Evolutionary conservation across 2,888 invertebrate genomes (phyloP).

Genomic region (Euzophera pinguis): DNA sequence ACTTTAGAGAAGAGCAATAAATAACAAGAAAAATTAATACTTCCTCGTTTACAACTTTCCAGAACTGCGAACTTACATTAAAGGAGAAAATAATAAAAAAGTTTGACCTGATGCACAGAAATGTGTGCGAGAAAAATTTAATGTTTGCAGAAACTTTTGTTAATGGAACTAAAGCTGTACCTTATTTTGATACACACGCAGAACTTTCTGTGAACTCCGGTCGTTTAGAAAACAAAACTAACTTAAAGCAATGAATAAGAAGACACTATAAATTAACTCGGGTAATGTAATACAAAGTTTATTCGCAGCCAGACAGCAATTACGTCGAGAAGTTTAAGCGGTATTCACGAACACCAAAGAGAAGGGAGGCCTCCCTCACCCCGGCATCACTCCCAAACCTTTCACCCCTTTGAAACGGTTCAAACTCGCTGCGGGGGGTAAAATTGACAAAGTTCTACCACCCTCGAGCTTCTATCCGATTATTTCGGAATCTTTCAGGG

Average conservation of each 20-base stretch:
- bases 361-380: slow-evolving; percentile 38
- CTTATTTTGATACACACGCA: slow-evolving; percentile 24
- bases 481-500: slow-evolving; percentile 60
- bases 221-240: slow-evolving; percentile 58
- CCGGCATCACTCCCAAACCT: slow-evolving; percentile 30
- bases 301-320: slow-evolving; percentile 76
- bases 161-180: slow-evolving; percentile 20
- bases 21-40: not conserved
- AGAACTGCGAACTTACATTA: not conserved
- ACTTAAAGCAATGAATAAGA: slow-evolving; percentile 67
- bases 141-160: slow-evolving; percentile 19
- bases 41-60: not conserved
- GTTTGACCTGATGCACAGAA: slow-evolving; percentile 23
- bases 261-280: slow-evolving; percentile 73
- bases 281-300: slow-evolving; percentile 77
- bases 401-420: slow-evolving; percentile 56
- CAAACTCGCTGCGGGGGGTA: slow-evolving; percentile 51
- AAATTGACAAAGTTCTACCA: slow-evolving; percentile 63
- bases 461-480: slow-evolving; percentile 52
- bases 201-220: slow-evolving; percentile 38
- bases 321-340: slow-evolving; percentile 71
- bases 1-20: not conserved
- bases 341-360: slow-evolving; percentile 71
- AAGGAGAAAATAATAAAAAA: not conserved
- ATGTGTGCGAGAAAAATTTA: slow-evolving; percentile 22